These are phyloP conservation scores for Actinia equina DNA, from an alignment of 64 coral and sea anemone genomes.

Conservation along the genomic window DNA sequence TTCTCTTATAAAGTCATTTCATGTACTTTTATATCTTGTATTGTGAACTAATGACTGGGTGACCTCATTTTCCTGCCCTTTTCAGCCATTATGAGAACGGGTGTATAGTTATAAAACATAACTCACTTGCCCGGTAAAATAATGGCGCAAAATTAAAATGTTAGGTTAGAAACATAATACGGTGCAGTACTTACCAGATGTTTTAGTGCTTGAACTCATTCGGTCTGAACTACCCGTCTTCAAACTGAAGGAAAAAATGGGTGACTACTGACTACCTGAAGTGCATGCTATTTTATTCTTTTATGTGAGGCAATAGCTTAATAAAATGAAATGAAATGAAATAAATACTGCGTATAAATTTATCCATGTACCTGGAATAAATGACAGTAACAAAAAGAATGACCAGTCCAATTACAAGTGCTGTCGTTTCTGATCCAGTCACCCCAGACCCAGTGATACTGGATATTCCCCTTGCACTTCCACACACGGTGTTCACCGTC, in stretches of 20 bases:
- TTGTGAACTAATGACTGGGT: too few species aligned
- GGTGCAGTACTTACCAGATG: background rate
- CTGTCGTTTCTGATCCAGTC: background rate
- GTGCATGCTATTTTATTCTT: background rate
- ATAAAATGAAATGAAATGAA: too few species aligned
- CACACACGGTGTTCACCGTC: slow-evolving; percentile 1
- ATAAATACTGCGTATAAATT: background rate
- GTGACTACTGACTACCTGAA: background rate
- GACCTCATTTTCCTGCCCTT: too few species aligned
- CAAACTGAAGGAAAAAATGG: background rate
- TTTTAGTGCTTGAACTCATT: slow-evolving; percentile 14
- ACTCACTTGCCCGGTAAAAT: too few species aligned
- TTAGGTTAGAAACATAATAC: too few species aligned
- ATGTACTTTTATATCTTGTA: too few species aligned
- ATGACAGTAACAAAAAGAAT: slow-evolving; percentile 70
- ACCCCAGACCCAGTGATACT: background rate
- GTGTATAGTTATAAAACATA: too few species aligned
- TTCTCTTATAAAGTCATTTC: too few species aligned
- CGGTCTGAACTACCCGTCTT: slow-evolving; percentile 62
- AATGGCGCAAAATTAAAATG: too few species aligned
- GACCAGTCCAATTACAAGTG: background rate
- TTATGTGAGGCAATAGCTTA: background rate
- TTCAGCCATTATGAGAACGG: too few species aligned
- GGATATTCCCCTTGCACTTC: background rate
- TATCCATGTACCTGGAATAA: slow-evolving; percentile 62